Evolutionary conservation across 2,888 invertebrate species (phyloP), one percentile per base, ranked within the genome.

Genomic region (Monoplex corrugatus): DNA sequence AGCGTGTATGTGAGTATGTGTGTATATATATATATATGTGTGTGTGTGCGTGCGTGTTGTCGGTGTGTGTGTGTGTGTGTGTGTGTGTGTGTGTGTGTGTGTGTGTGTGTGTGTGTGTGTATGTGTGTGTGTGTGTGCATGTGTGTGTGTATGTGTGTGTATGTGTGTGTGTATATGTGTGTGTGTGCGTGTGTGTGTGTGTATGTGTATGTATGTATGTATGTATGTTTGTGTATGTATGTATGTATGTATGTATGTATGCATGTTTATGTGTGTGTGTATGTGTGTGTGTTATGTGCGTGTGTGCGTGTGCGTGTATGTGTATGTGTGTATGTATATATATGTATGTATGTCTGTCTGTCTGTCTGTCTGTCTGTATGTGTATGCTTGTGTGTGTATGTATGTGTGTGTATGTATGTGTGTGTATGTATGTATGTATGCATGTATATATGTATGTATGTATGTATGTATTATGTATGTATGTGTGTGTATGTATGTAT

Each of bases 401-500:
- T n/a, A n/a, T n/a, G 50, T 50, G 50, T 32, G 38, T 35, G 75
- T 38, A n/a, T 38, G 75, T 75, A 35, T 38, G 75, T 38, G 75
- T 38, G 35, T 38, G 75, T 35, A 13, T 75, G 75, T 80, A 43
- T 80, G 38, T 80, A 43, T 80, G 40, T 43, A 43, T 40, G 40
- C 43, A 43, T 43, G 80, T 80, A 28, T 80, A 43, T 80, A 43
- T 43, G 28, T 80, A 16, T 23, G 78, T 38, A 43, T 38, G 78
- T 80, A 43, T 80, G 78, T 80, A 43, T 80, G 85, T 44, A 82
- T 86, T 80, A 57, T 75, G 57, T 72, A 57, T 45, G 44, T 75
- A 50, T 75, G 78, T 35, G 63, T n/a, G 84, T 72, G 84, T 68
- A 72, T 44, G 88, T 43, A 32, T 43, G 63, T 35, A 85, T 75